These are phyloP conservation scores for Zeugodacus cucurbitae DNA, from an alignment of 1,140 invertebrate species.

Conservation along the genomic window DNA sequence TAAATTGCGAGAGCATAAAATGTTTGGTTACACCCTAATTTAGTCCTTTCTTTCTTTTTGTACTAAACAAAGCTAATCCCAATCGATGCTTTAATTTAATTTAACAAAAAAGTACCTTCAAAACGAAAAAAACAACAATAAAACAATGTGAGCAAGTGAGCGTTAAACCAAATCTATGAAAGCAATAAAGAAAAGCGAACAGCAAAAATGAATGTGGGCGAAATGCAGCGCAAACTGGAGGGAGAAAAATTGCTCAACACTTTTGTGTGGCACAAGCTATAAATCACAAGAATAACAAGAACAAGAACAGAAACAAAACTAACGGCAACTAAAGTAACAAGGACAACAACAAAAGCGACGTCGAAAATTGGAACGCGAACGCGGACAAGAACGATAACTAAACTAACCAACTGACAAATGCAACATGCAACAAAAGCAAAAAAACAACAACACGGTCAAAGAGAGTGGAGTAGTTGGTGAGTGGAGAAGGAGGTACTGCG, in stretches of 20 bases:
- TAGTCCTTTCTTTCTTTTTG: too few species aligned
- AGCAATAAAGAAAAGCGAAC: background rate
- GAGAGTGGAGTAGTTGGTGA: background rate
- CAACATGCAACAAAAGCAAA: conserved; percentile 5
- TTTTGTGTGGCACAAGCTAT: conserved; percentile 21
- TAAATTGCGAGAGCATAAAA: too few species aligned
- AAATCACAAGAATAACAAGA: background rate
- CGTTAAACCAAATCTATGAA: background rate
- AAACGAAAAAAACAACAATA: background rate
- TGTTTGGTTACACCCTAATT: too few species aligned
- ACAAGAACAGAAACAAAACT: conserved; percentile 41
- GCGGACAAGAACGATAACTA: conserved; percentile 40
- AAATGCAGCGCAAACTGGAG: background rate
- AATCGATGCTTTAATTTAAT: too few species aligned
- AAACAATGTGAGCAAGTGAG: background rate
- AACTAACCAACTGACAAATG: conserved; percentile 32
- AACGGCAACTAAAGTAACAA: conserved; percentile 46
- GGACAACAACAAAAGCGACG: conserved; percentile 33
- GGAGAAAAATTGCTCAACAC: conserved; percentile 22
- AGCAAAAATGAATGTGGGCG: background rate
- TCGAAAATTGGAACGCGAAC: conserved; percentile 32
- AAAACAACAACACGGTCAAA: background rate
- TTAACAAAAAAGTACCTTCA: background rate
- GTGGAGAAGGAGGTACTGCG: background rate
- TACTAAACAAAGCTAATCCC: too few species aligned